Evolutionary conservation across 2,888 invertebrate species (phyloP), one percentile per base, ranked within the genome.

Genomic region (Dusona sp.): DNA sequence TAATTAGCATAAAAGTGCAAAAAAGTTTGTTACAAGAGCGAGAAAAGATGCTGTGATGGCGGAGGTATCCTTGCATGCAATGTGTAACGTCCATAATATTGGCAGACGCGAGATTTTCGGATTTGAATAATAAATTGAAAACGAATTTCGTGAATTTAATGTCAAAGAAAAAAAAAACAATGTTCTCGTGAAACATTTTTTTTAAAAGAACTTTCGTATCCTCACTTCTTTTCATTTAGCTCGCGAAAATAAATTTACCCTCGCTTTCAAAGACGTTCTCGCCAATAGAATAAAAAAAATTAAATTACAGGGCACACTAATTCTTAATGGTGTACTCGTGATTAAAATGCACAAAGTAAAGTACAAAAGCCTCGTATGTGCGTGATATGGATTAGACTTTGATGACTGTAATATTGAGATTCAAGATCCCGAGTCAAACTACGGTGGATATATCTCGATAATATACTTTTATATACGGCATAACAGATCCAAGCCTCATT

Each of bases 1-100:
- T 82, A 86, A 86, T 86, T 84, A 86, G 70, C 38, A 78, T 51
- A 79, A 77, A 78, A 74, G 74, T 54, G 36, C 6, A 73, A 73
- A 73, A 72, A 72, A 54, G 54, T 2, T 13, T 13, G 51, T 19
- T 54, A 54, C 51, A 1, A 22, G 73, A 54, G 54, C 22, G 29
- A 54, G 36, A 16, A n/a, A 73, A 51, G 54, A 54, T 51, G 36
- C 36, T 22, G 11, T 9, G 22, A 6, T 0, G 36, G 3, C 29
- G n/a, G 19, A 25, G 48, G 1, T 1, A 38, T 8, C 22, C 13
- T 16, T 19, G 70, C 29, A 2, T 70, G 29, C 48, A 38, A 45
- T 19, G 6, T 22, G 42, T 8, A 68, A 68, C 9, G 1, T 57
- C 7, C 1, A 25, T 0, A 25, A 25, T 11, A 25, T 25, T 25